Percentiles rank a stretch among this genome's conserved stretches.
These are phyloP conservation scores for Hetaerina titia DNA, from an alignment of 2,888 invertebrate genomes.

Conservation along the genomic window DNA sequence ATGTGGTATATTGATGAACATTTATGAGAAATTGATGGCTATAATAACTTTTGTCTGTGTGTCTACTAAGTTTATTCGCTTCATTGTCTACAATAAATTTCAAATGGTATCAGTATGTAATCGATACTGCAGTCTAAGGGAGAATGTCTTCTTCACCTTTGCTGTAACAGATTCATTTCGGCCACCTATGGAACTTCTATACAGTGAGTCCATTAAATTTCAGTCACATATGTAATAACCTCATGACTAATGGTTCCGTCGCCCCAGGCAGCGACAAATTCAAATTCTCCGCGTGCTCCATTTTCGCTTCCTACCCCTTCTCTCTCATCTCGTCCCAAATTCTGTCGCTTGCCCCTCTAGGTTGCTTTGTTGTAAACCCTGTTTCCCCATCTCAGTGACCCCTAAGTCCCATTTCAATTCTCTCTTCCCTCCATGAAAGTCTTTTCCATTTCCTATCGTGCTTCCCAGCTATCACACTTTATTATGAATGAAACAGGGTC, in stretches of 20 bases:
- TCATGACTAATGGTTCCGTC: background rate
- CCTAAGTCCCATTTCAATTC: background rate
- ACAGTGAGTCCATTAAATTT: background rate
- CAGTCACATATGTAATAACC: constrained; percentile 17
- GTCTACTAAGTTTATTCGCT: too few species aligned
- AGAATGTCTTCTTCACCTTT: background rate
- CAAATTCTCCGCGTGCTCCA: constrained; percentile 2
- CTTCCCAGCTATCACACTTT: background rate
- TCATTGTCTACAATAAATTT: too few species aligned
- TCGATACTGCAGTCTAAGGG: background rate
- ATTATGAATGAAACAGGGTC: constrained; percentile 7
- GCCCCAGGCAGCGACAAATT: background rate
- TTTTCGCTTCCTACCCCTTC: background rate
- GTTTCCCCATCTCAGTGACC: background rate
- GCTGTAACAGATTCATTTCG: background rate
- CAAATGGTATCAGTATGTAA: too few species aligned
- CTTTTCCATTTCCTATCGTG: background rate
- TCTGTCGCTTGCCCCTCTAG: background rate
- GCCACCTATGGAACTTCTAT: background rate
- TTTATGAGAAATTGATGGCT: too few species aligned
- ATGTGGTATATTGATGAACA: too few species aligned
- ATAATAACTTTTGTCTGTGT: too few species aligned
- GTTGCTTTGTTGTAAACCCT: background rate
- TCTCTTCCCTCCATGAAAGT: background rate
- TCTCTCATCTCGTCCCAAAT: background rate